Evolutionary conservation across 2,797 vertebrate genomes (phyloP), one percentile per base, ranked within the genome.

Genomic region (Coregonus suidteri): DNA sequence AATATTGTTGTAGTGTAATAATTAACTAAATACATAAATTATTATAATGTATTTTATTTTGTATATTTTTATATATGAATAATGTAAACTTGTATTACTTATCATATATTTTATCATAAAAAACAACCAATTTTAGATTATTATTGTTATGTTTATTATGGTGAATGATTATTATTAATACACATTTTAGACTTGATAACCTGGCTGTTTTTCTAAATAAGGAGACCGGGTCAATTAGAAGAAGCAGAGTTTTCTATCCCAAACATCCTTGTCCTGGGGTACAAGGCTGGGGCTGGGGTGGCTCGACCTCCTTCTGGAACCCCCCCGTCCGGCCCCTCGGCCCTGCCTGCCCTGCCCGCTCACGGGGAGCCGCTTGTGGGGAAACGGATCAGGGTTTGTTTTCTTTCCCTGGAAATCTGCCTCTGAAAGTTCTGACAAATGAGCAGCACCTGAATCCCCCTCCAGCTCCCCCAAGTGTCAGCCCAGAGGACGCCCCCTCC

Each of bases 211-310:
- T 86, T 76, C 85, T 82, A 88, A 71, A 81, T 75, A 92, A 90
- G 90, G 90, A 91, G 91, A 88, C 91, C 88, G 89, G 90, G 85
- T 93, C 93, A 94, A 94, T 94, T 93, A 95, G 89, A 84, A 85
- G 88, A 89, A 88, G 86, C 87, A 16, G 56, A 91, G 93, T 94
- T 94, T 93, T 93, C 90, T 93, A 93, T 94, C 90, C 91, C 92
- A 94, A 94, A 94, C 93, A 95, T 95, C 93, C 94, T 94, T 92
- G 90, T 93, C 91, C 83, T 82, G 83, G 88, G 13, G 25, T 35
- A 14, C 71, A 1, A 41, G 4, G 18, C 41, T 52, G 20, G 4
- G 67, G 67, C 67, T n/a, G 68, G 3, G 68, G 68, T 73, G 88
- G 85, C 88, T 89, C 88, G 87, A 83, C 84, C 78, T 85, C 88